phyloP scores from a whole-genome alignment of 2,888 invertebrate genomes.

The Enoplolaimus lenunculus region DNA sequence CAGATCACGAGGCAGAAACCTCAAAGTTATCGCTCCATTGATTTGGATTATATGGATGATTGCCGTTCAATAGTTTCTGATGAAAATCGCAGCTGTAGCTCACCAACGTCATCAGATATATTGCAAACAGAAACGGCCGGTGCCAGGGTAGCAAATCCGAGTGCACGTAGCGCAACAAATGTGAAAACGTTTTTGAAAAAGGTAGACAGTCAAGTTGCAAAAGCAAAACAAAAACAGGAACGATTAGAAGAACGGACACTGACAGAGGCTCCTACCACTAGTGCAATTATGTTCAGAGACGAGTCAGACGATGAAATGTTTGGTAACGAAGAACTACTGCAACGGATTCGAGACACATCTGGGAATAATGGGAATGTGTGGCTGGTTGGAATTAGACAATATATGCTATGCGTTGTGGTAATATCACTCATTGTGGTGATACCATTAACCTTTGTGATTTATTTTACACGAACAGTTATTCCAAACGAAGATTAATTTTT shows the following conservation, averaged over 20 bases:
- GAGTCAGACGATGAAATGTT: too few relatives aligned
- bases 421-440: background rate
- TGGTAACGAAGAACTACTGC: background rate
- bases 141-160: background rate
- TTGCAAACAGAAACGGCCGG: background rate
- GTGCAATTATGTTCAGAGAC: too few relatives aligned
- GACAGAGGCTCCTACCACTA: background rate
- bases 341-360: background rate
- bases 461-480: slow-evolving; percentile 1
- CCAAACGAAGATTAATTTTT: too few relatives aligned
- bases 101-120: too few relatives aligned
- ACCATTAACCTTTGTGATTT: background rate
- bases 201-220: background rate
- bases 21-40: background rate
- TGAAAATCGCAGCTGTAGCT: too few relatives aligned
- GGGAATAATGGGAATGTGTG: too few relatives aligned
- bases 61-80: background rate
- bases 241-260: background rate
- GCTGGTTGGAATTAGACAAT: background rate
- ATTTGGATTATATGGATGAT: background rate
- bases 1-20: too few relatives aligned
- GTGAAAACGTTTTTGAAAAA: background rate
- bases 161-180: background rate
- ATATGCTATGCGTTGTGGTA: background rate
- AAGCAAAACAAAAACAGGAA: background rate